phyloP scores from a whole-genome alignment of 2,888 invertebrate genomes.

The Andrena bucephala region DNA sequence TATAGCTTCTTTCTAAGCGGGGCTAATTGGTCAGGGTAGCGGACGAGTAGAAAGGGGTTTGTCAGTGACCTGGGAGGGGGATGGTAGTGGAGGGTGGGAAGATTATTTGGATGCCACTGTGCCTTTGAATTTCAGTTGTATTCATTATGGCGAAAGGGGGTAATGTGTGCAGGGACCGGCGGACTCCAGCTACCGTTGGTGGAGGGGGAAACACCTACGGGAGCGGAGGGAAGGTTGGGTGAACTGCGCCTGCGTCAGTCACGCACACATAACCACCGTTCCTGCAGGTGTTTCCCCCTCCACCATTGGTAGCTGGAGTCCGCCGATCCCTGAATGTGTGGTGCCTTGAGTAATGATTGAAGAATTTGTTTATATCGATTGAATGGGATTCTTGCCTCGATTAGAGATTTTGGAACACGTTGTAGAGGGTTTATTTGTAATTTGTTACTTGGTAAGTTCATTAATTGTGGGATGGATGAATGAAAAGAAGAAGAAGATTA shows the following conservation, averaged over 20 bases:
- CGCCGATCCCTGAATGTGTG: too few species aligned
- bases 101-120: neutral
- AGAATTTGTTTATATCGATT: constrained; percentile 19
- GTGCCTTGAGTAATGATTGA: constrained; percentile 11
- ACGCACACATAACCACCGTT: too few species aligned
- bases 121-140: neutral
- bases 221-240: too few species aligned
- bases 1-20: too few species aligned
- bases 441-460: neutral
- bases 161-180: too few species aligned
- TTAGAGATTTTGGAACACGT: neutral
- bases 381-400: constrained; percentile 4
- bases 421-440: neutral
- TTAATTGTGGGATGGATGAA: neutral
- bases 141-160: too few species aligned
- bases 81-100: neutral
- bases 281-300: too few species aligned
- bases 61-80: neutral
- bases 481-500: neutral
- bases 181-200: too few species aligned
- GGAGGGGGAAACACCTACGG: too few species aligned
- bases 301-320: too few species aligned
- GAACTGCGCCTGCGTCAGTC: too few species aligned
- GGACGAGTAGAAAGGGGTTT: neutral
- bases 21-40: too few species aligned